phyloP scores from a whole-genome alignment of 1,140 invertebrate genomes.

The Asobara japonica region DNA sequence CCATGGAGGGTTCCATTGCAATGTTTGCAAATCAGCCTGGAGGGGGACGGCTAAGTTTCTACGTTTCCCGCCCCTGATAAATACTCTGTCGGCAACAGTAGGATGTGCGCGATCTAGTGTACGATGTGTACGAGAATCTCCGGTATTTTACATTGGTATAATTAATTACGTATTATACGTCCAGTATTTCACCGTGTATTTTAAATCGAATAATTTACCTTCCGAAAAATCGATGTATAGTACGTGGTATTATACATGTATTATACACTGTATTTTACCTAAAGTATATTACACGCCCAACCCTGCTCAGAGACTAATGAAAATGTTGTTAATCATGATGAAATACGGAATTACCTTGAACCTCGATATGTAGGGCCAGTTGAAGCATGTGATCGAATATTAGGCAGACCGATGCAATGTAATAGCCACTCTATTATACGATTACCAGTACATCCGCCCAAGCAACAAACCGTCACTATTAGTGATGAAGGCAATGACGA shows the following conservation, averaged over 20 bases:
- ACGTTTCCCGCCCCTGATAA: too few species aligned
- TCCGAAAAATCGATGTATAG: not conserved
- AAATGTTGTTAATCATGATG: slow-evolving; percentile 5
- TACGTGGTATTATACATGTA: not conserved
- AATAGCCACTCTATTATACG: slow-evolving; percentile 27
- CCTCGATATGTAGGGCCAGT: slow-evolving; percentile 29
- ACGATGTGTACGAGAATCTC: too few species aligned
- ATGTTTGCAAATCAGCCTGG: too few species aligned
- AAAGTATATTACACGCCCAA: not conserved
- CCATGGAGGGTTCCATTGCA: too few species aligned
- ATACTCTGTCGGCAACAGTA: not conserved
- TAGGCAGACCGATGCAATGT: slow-evolving; percentile 18
- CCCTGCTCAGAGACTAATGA: not conserved
- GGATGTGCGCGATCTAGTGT: too few species aligned
- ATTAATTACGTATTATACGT: too few species aligned
- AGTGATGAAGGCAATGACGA: not conserved
- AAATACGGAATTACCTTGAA: slow-evolving; percentile 27
- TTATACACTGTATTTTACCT: too few species aligned
- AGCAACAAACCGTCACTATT: not conserved
- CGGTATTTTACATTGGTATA: not conserved
- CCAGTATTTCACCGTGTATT: too few species aligned
- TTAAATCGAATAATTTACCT: not conserved
- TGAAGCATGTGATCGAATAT: slow-evolving; percentile 27
- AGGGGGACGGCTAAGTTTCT: too few species aligned
- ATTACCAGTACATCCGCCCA: not conserved